Conservation (phyloP, 2,797 vertebrate genomes). For the Myotis findleyi region DNA sequence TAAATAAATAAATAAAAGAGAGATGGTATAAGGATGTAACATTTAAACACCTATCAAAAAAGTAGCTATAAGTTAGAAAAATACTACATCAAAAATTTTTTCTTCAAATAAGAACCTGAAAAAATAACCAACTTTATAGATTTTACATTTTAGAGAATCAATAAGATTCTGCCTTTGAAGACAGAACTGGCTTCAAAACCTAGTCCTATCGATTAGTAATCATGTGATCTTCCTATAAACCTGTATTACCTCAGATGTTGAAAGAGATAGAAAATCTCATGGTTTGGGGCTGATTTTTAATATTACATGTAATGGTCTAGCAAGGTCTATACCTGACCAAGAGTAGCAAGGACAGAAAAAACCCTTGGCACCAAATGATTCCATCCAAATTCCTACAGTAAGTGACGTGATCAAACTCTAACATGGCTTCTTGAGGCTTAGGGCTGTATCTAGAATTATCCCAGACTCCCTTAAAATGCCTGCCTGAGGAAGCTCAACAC, state of each 20-base stretch:
- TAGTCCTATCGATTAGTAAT: not conserved
- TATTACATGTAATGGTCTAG: not conserved
- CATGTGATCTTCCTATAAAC: not conserved
- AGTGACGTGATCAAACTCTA: not conserved
- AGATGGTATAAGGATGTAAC: not conserved
- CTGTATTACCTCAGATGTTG: not conserved
- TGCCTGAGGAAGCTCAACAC: not conserved
- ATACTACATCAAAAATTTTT: not conserved
- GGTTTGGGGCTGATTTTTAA: not conserved
- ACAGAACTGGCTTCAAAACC: not conserved
- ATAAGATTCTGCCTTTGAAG: not conserved
- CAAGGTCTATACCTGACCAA: not conserved
- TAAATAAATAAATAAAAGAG: not conserved
- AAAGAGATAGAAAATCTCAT: not conserved
- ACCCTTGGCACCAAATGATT: not conserved
- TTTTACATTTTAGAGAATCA: not conserved
- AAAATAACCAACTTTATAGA: not conserved
- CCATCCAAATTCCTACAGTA: not conserved
- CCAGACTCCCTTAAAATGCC: not conserved
- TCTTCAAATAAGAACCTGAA: not conserved
- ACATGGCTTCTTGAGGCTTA: not conserved
- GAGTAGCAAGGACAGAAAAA: not conserved
- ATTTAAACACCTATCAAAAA: not conserved
- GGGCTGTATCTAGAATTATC: not conserved
- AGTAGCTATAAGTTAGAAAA: constrained; percentile 23